phyloP scores from a whole-genome alignment of 2,797 vertebrate species.

The Urophycis tenuis region DNA sequence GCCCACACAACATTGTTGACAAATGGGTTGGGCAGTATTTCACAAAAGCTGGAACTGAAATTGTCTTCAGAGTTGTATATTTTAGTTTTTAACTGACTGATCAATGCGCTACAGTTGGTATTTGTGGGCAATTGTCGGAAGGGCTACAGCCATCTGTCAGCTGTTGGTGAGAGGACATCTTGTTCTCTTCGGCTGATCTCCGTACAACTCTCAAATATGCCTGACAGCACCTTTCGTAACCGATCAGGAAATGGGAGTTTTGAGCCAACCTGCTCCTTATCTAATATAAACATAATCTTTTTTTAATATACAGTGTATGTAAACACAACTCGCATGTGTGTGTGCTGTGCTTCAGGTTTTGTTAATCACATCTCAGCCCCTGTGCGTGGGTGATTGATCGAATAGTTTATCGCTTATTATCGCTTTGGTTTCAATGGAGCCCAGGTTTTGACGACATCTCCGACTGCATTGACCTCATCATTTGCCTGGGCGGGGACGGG shows the following conservation, averaged over 20 bases:
- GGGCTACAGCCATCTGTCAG: not conserved
- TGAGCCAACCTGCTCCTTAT: too few species aligned
- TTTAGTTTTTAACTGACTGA: not conserved
- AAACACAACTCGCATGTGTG: not conserved
- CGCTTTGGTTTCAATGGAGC: constrained; percentile 10
- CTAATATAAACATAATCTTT: too few species aligned
- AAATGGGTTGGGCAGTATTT: not conserved
- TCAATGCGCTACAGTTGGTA: not conserved
- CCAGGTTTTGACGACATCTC: constrained; percentile 78
- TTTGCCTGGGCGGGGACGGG: constrained; percentile 77
- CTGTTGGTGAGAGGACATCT: not conserved
- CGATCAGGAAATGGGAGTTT: too few species aligned
- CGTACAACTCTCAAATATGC: too few species aligned
- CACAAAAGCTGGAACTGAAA: not conserved
- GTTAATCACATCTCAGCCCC: not conserved
- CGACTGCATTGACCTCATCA: constrained; percentile 76
- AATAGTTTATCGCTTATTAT: not conserved
- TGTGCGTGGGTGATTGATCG: not conserved
- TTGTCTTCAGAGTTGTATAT: too few species aligned
- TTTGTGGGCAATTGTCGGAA: not conserved
- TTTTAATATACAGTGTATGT: too few species aligned
- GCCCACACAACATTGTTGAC: not conserved
- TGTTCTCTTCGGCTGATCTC: too few species aligned
- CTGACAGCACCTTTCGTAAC: too few species aligned
- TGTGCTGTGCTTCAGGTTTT: not conserved